Conservation (phyloP, 2,888 invertebrate genomes). For the Parnassius smintheus region DNA sequence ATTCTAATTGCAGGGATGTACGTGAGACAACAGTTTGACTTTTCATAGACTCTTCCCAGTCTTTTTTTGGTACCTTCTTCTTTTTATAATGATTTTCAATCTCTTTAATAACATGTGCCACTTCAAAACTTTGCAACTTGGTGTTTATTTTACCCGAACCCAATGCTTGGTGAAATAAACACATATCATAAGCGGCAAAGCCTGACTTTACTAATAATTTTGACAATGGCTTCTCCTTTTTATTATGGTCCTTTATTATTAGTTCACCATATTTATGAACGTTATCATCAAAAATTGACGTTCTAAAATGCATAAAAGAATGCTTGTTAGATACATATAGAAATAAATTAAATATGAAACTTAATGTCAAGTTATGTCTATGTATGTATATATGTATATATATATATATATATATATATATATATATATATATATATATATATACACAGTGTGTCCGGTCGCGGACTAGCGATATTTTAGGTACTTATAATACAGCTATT, state of each 20-base stretch:
- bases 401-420: too few species aligned
- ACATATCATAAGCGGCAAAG: conserved; percentile 44
- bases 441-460: too few species aligned
- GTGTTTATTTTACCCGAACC: conserved; percentile 45
- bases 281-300: conserved; percentile 61
- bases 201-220: conserved; percentile 41
- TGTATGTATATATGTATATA: too few species aligned
- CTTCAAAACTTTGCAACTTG: conserved; percentile 38
- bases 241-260: conserved; percentile 40
- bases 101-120: conserved; percentile 40
- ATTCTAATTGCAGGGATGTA: conserved; percentile 39
- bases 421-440: too few species aligned
- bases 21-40: conserved; percentile 44
- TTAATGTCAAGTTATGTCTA: too few species aligned
- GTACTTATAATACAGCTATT: too few species aligned
- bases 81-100: conserved; percentile 41
- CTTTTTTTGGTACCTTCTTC: conserved; percentile 28
- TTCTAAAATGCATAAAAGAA: conserved; percentile 40
- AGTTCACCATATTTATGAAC: conserved; percentile 67
- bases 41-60: conserved; percentile 39
- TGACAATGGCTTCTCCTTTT: conserved; percentile 38
- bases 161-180: conserved; percentile 47
- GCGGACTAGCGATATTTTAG: too few species aligned
- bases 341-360: too few species aligned
- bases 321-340: too few species aligned